These are phyloP conservation scores for Pachycephala philippinensis DNA, from an alignment of 2,113 vertebrate species.

Conservation along the genomic window DNA sequence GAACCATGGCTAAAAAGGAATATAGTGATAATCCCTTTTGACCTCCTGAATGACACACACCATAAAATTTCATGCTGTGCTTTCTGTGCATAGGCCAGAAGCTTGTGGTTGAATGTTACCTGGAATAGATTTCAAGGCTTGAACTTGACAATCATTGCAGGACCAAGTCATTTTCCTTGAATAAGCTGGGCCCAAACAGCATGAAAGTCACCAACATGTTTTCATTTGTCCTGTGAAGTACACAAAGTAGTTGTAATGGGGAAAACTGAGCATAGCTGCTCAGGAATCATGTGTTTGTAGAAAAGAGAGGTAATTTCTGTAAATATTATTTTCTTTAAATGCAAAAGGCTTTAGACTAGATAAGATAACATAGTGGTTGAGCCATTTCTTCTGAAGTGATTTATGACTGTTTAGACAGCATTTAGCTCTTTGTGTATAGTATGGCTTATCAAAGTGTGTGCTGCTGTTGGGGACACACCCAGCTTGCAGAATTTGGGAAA, in stretches of 20 bases:
- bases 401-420: background rate
- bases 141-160: background rate
- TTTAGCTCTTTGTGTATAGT: background rate
- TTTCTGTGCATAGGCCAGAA: constrained; percentile 7
- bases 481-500: background rate
- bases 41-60: background rate
- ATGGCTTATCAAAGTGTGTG: background rate
- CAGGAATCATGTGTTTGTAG: background rate
- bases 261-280: background rate
- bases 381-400: background rate
- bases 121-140: constrained; percentile 3
- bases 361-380: background rate
- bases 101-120: background rate
- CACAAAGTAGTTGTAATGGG: background rate
- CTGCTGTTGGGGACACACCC: background rate
- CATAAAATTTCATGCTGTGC: background rate
- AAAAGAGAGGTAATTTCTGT: background rate
- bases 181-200: background rate
- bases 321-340: constrained; percentile 42
- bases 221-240: background rate
- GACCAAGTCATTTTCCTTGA: background rate
- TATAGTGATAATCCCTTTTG: constrained; percentile 18
- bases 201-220: background rate
- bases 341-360: background rate
- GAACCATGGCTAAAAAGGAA: background rate